Conservation (phyloP, 1,140 invertebrate species). For the Uloborus diversus region DNA sequence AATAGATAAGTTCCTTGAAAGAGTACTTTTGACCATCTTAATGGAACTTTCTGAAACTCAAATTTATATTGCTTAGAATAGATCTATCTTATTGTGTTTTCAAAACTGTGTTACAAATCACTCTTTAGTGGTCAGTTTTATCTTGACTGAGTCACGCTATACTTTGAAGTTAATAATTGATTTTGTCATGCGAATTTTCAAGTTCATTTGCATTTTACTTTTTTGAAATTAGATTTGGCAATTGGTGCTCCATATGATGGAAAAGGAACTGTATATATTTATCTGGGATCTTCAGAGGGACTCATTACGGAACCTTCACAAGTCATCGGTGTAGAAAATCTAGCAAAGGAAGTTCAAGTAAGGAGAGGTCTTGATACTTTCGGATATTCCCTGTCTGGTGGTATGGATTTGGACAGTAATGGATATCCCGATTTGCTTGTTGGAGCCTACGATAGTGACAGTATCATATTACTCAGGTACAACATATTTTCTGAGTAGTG, state of each 20-base stretch:
- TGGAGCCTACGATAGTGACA: conserved; percentile 85
- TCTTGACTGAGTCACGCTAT: too few species aligned
- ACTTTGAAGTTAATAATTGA: too few species aligned
- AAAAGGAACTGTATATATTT: conserved; percentile 70
- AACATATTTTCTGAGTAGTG: too few species aligned
- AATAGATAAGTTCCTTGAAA: too few species aligned
- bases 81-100: too few species aligned
- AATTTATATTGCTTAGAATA: too few species aligned
- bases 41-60: too few species aligned
- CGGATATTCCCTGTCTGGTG: conserved; percentile 88
- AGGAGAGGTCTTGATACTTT: conserved; percentile 72
- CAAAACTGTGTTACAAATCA: too few species aligned
- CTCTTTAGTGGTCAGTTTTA: too few species aligned
- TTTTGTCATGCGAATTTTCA: too few species aligned
- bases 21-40: too few species aligned
- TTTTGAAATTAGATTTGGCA: conserved; percentile 64
- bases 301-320: conserved; percentile 79
- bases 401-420: conserved; percentile 89
- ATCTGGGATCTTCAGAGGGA: conserved; percentile 69
- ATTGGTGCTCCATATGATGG: conserved; percentile 72
- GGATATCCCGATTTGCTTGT: conserved; percentile 91
- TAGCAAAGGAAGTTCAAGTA: conserved; percentile 65
- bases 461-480: conserved; percentile 68
- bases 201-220: too few species aligned
- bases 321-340: conserved; percentile 72